Conservation (phyloP, 2,888 invertebrate species). For the Melieria crassipennis region DNA sequence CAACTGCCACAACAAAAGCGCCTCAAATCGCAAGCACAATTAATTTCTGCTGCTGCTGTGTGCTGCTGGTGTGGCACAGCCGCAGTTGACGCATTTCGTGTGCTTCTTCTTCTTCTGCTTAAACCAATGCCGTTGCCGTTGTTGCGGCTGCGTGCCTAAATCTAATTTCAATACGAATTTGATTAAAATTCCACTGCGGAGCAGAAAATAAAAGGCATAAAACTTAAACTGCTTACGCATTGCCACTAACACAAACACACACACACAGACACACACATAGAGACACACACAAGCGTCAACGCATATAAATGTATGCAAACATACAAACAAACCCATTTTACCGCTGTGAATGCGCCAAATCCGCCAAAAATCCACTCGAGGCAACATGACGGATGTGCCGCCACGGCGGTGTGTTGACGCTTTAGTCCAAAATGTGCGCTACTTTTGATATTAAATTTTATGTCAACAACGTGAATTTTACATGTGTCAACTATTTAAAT, state of each 20-base stretch:
- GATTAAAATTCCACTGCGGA: slow-evolving; percentile 27
- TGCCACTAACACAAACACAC: no score
- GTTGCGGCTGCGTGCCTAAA: not conserved
- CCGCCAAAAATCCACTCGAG: slow-evolving; percentile 14
- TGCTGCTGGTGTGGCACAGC: not conserved
- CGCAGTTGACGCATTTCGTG: not conserved
- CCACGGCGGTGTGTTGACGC: not conserved
- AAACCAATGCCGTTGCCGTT: not conserved
- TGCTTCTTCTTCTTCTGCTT: not conserved
- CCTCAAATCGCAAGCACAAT: not conserved
- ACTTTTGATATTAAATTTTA: no score
- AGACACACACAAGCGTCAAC: no score
- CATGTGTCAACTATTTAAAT: no score
- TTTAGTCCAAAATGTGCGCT: no score
- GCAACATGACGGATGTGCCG: not conserved
- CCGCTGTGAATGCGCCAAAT: not conserved
- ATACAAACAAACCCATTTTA: no score
- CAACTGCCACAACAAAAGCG: not conserved
- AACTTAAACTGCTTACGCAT: not conserved
- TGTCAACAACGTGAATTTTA: no score
- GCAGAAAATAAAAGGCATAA: slow-evolving; percentile 1
- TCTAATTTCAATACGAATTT: slow-evolving; percentile 30
- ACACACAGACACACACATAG: no score
- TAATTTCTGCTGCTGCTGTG: not conserved
- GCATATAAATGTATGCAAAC: no score